These are phyloP conservation scores for Vanacampus margaritifer DNA, from an alignment of 2,113 vertebrate species.

Conservation along the genomic window DNA sequence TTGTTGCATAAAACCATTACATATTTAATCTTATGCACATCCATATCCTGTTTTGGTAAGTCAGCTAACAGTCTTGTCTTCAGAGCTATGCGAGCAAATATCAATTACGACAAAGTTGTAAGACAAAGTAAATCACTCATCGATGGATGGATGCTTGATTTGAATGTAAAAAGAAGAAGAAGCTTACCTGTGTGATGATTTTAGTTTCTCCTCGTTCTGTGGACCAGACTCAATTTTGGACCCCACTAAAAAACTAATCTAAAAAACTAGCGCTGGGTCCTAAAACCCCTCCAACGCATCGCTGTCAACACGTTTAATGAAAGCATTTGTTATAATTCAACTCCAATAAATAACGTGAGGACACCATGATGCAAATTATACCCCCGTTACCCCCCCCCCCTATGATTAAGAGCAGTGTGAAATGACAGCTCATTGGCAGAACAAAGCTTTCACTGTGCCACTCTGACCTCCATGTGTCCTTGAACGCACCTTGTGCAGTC, in stretches of 20 bases:
- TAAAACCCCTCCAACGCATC: neutral
- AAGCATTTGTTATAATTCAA: slow-evolving; percentile 8
- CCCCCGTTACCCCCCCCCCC: neutral
- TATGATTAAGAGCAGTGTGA: neutral
- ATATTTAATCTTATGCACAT: too few species aligned
- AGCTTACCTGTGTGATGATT: neutral
- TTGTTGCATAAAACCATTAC: too few species aligned
- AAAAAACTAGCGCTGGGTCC: neutral
- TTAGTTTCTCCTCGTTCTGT: neutral
- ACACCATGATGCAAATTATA: neutral
- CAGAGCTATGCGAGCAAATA: neutral
- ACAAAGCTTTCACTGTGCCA: neutral
- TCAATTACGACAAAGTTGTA: neutral
- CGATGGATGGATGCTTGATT: neutral
- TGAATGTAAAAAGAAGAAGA: neutral
- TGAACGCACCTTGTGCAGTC: neutral
- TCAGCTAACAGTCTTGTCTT: neutral
- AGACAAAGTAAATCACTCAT: neutral
- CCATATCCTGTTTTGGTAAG: neutral
- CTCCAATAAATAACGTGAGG: neutral
- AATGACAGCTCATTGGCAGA: neutral
- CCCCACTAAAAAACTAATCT: neutral
- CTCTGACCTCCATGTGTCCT: neutral
- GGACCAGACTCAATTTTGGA: neutral
- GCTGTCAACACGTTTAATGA: slow-evolving; percentile 70